Percentiles rank a stretch among this genome's conserved stretches.
phyloP scores from a whole-genome alignment of 37 sponge, comb jelly and placozoan genomes.

The Tethya wilhelma region DNA sequence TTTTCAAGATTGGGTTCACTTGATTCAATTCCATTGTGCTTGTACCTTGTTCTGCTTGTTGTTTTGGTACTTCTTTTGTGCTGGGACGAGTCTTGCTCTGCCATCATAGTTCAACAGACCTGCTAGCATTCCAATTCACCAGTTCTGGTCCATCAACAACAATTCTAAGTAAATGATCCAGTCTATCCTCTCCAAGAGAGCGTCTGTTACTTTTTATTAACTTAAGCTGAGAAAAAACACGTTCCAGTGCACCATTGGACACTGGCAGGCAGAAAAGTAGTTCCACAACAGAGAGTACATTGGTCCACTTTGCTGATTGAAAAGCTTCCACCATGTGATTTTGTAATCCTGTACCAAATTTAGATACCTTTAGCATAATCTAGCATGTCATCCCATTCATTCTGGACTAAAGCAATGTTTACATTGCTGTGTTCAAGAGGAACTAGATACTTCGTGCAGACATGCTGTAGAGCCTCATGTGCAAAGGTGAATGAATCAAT shows the following conservation, averaged over 20 bases:
- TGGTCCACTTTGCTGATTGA: conserved; percentile 60
- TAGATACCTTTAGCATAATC: conserved; percentile 60
- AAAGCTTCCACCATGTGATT: conserved; percentile 74
- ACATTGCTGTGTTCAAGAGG: conserved; percentile 52
- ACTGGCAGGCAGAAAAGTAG: conserved; percentile 63
- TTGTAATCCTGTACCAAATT: conserved; percentile 50
- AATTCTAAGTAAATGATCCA: conserved; percentile 48
- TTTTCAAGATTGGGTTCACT: too few relatives aligned
- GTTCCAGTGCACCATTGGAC: conserved; percentile 70
- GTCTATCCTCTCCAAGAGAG: conserved; percentile 28
- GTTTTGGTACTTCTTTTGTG: too few relatives aligned
- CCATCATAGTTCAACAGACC: too few relatives aligned
- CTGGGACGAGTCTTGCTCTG: too few relatives aligned
- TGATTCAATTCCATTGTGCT: too few relatives aligned
- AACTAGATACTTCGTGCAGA: conserved; percentile 23
- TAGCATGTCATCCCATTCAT: conserved; percentile 80
- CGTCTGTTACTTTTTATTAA: conserved; percentile 24
- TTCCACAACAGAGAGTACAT: conserved; percentile 59
- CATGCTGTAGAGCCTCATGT: conserved; percentile 33
- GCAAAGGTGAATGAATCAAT: conserved; percentile 40
- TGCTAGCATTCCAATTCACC: conserved; percentile 46
- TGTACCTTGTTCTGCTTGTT: too few relatives aligned
- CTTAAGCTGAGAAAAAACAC: conserved; percentile 65
- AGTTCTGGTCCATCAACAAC: conserved; percentile 40
- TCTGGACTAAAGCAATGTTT: conserved; percentile 23